Conservation (phyloP, 2,797 vertebrate genomes). For the Octomys mimax region DNA sequence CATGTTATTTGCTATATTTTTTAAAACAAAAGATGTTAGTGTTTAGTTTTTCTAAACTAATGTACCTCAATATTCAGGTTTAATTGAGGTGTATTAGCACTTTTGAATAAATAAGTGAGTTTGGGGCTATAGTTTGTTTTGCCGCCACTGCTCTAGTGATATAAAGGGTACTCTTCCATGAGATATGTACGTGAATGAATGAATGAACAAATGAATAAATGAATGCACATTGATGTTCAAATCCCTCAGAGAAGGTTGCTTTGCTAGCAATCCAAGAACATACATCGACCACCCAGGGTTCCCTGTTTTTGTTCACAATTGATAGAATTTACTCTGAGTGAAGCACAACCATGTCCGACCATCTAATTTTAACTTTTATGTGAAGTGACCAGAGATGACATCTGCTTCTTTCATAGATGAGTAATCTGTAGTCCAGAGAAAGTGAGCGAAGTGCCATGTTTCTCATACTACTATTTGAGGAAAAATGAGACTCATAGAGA, state of each 20-base stretch:
- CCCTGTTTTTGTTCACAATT: neutral
- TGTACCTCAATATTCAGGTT: neutral
- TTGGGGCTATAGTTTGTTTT: neutral
- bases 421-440: neutral
- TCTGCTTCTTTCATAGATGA: neutral
- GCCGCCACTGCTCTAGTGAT: neutral
- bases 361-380: neutral
- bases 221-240: neutral
- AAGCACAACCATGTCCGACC: neutral
- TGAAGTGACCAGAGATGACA: neutral
- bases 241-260: neutral
- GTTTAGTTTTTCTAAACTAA: neutral
- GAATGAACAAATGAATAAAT: neutral
- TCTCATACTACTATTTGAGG: neutral
- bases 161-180: neutral
- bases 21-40: neutral
- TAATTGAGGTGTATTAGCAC: neutral
- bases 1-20: neutral
- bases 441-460: neutral
- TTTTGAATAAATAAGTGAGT: neutral
- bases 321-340: neutral
- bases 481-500: neutral
- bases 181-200: neutral
- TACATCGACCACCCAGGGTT: neutral
- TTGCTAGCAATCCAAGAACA: neutral